phyloP scores from a whole-genome alignment of 2,797 vertebrate species.

The Syngnathus acus region DNA sequence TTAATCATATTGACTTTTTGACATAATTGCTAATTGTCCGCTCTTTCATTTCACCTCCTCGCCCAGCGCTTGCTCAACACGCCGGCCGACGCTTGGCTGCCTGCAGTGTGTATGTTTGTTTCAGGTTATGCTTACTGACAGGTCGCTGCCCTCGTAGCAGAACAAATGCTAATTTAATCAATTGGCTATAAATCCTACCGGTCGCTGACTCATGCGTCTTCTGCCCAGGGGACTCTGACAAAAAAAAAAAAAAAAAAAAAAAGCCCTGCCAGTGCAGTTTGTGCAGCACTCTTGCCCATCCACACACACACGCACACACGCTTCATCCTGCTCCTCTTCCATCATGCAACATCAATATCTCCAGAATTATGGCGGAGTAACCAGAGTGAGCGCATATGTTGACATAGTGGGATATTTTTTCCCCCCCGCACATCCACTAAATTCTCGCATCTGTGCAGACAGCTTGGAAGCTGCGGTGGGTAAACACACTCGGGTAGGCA shows the following conservation, averaged over 20 bases:
- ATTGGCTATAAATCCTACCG: constrained; percentile 87
- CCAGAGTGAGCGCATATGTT: constrained; percentile 24
- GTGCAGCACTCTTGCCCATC: constrained; percentile 33
- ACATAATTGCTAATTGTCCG: constrained; percentile 59
- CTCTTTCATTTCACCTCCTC: constrained; percentile 13
- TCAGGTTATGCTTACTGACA: constrained; percentile 57
- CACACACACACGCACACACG: constrained; percentile 28
- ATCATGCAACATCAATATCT: constrained; percentile 26
- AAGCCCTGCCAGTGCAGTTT: constrained; percentile 73
- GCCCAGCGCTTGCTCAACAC: constrained; percentile 53
- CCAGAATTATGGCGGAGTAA: constrained; percentile 1
- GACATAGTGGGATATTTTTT: constrained; percentile 33
- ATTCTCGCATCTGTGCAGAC: constrained; percentile 15
- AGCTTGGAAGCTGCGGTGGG: constrained; percentile 4
- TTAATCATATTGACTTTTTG: constrained; percentile 63
- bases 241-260: constrained; percentile 49
- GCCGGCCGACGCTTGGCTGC: constrained; percentile 43
- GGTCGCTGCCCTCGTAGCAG: constrained; percentile 76
- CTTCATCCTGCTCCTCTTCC: constrained; percentile 29
- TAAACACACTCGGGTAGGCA: constrained; percentile 17
- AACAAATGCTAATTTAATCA: constrained; percentile 98
- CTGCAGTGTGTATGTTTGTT: constrained; percentile 30
- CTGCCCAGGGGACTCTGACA: constrained; percentile 67
- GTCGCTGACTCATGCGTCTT: constrained; percentile 89
- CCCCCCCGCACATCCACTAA: constrained; percentile 6